A percentile compares a stretch with the other conserved stretches of the same genome.
Conservation (phyloP, 2,797 vertebrate species). For the Etheostoma perlongum region DNA sequence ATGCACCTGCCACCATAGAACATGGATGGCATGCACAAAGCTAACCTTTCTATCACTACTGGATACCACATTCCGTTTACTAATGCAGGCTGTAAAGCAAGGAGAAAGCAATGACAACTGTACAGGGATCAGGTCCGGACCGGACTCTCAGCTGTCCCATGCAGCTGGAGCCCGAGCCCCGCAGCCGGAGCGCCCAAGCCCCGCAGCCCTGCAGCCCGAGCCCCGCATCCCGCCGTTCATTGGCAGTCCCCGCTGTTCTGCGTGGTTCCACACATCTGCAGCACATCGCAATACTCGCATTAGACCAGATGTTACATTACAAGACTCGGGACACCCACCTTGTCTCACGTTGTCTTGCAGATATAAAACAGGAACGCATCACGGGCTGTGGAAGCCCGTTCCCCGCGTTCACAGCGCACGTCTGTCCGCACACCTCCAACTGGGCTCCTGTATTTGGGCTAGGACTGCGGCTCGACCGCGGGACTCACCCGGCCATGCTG, state of each 20-base stretch:
- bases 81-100: not conserved
- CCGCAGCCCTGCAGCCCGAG: not conserved
- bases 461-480: slow-evolving; percentile 5
- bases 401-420: slow-evolving; percentile 12
- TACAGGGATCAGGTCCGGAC: not conserved
- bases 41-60: too few species aligned
- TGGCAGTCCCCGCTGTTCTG: slow-evolving; percentile 8
- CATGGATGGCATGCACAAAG: not conserved
- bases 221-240: slow-evolving; percentile 5
- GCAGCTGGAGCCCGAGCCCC: slow-evolving; percentile 23
- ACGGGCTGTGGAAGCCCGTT: not conserved
- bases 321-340: not conserved
- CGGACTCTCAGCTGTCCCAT: slow-evolving; percentile 29
- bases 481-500: slow-evolving; percentile 53
- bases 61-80: not conserved
- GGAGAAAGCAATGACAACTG: slow-evolving; percentile 6
- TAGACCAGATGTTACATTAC: not conserved
- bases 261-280: slow-evolving; percentile 6
- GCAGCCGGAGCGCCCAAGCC: slow-evolving; percentile 4
- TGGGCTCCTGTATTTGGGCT: not conserved
- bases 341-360: not conserved
- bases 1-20: slow-evolving; percentile 19
- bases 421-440: slow-evolving; percentile 10
- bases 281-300: not conserved
- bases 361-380: slow-evolving; percentile 1